Percentiles rank a stretch among this genome's conserved stretches.
Conservation (phyloP, 37 sponge, comb jelly and placozoan genomes). For the Cliona cf. orientalis region DNA sequence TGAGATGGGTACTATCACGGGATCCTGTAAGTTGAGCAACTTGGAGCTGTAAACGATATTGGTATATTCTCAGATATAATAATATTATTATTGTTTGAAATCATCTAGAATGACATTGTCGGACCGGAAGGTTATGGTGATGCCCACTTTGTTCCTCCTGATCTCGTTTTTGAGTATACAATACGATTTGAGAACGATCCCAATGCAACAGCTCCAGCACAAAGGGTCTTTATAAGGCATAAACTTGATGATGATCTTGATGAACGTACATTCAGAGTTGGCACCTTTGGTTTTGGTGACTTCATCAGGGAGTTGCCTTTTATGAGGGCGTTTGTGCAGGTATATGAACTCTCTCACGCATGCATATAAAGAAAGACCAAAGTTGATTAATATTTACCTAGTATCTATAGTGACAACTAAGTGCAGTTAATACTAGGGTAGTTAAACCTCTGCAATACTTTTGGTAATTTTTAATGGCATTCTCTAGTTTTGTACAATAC, state of each 20-base stretch:
- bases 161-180: conserved; percentile 17
- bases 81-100: no score
- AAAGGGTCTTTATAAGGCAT: conserved; percentile 28
- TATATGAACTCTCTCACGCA: no score
- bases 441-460: no score
- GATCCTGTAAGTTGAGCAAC: no score
- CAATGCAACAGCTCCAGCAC: conserved; percentile 46
- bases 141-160: conserved; percentile 43
- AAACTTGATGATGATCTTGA: conserved; percentile 34
- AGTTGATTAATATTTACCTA: no score
- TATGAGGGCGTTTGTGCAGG: conserved; percentile 26
- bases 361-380: no score
- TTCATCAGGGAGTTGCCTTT: conserved; percentile 4
- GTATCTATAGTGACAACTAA: no score
- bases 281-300: conserved; percentile 42
- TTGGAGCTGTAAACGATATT: no score
- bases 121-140: conserved; percentile 29
- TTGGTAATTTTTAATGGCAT: no score
- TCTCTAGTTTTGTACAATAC: no score
- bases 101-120: conserved; percentile 43
- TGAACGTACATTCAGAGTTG: conserved; percentile 24
- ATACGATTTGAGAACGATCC: conserved; percentile 43
- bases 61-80: neutral
- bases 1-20: no score
- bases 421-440: no score